These are phyloP conservation scores for Patiria miniata DNA, from an alignment of 35 echinoderm and acorn worm species.

Conservation along the genomic window DNA sequence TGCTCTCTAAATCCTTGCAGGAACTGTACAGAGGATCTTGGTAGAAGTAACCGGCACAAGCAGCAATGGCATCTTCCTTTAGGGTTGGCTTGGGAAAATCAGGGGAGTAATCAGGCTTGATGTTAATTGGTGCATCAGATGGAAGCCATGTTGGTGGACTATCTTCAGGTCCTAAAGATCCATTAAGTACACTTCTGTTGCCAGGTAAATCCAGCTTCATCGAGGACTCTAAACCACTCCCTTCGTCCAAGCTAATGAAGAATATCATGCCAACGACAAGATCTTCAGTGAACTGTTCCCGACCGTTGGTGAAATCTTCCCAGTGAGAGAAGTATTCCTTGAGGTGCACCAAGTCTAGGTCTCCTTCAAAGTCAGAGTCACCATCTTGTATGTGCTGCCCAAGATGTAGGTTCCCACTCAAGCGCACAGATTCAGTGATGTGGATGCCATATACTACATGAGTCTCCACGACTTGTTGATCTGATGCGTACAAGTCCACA, in stretches of 20 bases:
- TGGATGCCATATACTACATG: conserved; percentile 20
- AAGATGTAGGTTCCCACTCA: conserved; percentile 36
- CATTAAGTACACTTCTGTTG: conserved; percentile 5
- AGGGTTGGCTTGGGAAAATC: conserved; percentile 18
- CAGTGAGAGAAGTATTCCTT: conserved; percentile 5
- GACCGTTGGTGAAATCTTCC: background rate
- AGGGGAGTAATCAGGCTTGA: conserved; percentile 31
- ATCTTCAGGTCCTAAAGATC: conserved; percentile 17
- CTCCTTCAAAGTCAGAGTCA: conserved; percentile 31
- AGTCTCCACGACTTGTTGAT: background rate
- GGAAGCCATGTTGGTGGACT: conserved; percentile 39
- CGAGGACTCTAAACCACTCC: conserved; percentile 23
- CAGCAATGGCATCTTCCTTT: conserved; percentile 20
- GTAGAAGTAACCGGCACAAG: conserved; percentile 40
- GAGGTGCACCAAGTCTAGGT: conserved; percentile 47
- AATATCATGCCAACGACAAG: conserved; percentile 34
- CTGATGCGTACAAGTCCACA: conserved; percentile 39
- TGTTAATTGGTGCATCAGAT: conserved; percentile 62
- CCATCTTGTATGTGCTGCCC: conserved; percentile 31
- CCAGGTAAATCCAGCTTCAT: background rate
- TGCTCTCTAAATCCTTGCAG: conserved; percentile 52
- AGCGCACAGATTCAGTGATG: background rate
- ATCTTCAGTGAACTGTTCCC: conserved; percentile 19
- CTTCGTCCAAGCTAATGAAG: conserved; percentile 52
- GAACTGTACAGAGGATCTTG: conserved; percentile 36